Evolutionary conservation across 2,888 invertebrate species (phyloP).

Genomic region (Rhagophthalmus giganteus): DNA sequence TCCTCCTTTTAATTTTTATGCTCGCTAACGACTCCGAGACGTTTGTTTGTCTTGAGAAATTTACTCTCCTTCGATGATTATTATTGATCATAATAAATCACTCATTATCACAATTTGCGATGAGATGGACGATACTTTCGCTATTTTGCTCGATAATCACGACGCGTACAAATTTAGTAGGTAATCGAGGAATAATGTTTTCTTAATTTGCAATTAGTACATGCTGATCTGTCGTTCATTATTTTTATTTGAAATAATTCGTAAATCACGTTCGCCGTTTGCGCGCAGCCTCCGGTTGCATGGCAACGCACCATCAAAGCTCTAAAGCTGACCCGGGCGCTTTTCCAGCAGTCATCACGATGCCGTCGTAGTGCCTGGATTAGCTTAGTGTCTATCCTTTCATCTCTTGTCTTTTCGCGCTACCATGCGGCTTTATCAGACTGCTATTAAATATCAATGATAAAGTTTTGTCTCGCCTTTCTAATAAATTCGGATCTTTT

Average conservation of each 20-base stretch:
- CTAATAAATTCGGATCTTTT: background rate
- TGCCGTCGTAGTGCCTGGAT: slow-evolving; percentile 45
- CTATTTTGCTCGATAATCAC: no score
- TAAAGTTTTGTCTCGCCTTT: slow-evolving; percentile 3
- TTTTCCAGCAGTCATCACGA: slow-evolving; percentile 38
- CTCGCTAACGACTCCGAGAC: no score
- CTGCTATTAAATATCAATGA: slow-evolving; percentile 5
- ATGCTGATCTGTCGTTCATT: no score
- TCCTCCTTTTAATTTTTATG: no score
- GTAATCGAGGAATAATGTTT: no score
- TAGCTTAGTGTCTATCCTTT: slow-evolving; percentile 40
- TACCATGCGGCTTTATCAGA: slow-evolving; percentile 26
- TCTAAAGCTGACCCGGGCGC: slow-evolving; percentile 40
- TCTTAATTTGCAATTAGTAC: no score
- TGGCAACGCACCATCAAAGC: slow-evolving; percentile 40
- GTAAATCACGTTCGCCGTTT: slow-evolving; percentile 6
- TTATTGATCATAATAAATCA: no score
- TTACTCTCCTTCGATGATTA: no score
- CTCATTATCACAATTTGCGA: no score
- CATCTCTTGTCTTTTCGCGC: slow-evolving; percentile 33
- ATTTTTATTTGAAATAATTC: background rate
- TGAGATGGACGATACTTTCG: no score
- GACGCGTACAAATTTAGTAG: no score
- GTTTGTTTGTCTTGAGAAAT: no score
- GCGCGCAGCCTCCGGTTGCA: slow-evolving; percentile 45